A percentile compares a stretch with the other conserved stretches of the same genome.
Conservation (phyloP, 2,113 vertebrate genomes). For the Aptenodytes forsteri region DNA sequence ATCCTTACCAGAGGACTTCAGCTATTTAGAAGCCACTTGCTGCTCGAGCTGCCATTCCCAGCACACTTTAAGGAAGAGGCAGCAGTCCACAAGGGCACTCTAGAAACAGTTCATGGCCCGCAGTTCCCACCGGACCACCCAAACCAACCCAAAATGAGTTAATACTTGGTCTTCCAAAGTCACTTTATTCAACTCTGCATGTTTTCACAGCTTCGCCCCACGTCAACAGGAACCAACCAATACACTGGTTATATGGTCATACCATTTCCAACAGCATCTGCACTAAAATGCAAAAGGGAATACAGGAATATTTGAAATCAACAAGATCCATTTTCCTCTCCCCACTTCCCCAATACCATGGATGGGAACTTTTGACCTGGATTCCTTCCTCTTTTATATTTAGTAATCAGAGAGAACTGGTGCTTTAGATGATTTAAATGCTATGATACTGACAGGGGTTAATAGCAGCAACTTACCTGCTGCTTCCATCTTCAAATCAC, state of each 20-base stretch:
- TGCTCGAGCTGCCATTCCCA: too few species aligned
- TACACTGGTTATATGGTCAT: accelerated
- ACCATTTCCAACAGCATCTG: not conserved
- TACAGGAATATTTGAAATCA: too few species aligned
- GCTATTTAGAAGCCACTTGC: not conserved
- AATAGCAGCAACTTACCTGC: not conserved
- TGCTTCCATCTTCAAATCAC: not conserved
- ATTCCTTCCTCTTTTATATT: not conserved
- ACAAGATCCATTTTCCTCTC: not conserved
- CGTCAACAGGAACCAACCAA: not conserved
- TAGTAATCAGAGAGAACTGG: not conserved
- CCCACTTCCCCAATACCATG: not conserved
- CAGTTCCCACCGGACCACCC: not conserved
- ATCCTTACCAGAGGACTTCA: not conserved
- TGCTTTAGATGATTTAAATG: not conserved
- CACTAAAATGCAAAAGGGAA: not conserved
- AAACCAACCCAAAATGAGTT: not conserved
- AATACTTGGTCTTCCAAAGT: not conserved
- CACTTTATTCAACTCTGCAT: too few species aligned
- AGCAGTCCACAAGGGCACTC: not conserved
- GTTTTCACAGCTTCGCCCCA: not conserved
- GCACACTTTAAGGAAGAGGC: not conserved
- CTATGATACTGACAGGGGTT: too few species aligned
- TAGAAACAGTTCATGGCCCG: not conserved
- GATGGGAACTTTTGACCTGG: not conserved